These are phyloP conservation scores for Echinometra lucunter DNA, from an alignment of 53 echinoderm and acorn worm species.

Conservation along the genomic window DNA sequence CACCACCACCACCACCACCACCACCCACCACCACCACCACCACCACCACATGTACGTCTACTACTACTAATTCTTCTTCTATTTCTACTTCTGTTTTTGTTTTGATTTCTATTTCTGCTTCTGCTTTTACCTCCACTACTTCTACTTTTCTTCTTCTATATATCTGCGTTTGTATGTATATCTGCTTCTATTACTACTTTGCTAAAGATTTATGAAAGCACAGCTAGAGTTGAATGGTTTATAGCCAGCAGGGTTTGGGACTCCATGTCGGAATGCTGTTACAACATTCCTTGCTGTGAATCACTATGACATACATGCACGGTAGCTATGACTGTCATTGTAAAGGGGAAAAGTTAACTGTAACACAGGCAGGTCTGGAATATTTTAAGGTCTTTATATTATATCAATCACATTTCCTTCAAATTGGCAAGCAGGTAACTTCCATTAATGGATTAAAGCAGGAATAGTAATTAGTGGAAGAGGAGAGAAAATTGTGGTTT, in stretches of 20 bases:
- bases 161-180: background rate
- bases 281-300: background rate
- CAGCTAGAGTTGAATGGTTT: background rate
- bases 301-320: background rate
- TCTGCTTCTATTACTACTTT: too few relatives aligned
- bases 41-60: too few relatives aligned
- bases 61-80: too few relatives aligned
- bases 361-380: background rate
- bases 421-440: background rate
- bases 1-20: too few relatives aligned
- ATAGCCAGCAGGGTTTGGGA: background rate
- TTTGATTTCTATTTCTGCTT: background rate
- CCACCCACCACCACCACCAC: too few relatives aligned
- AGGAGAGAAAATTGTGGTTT: too few relatives aligned
- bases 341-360: background rate
- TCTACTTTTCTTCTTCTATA: too few relatives aligned
- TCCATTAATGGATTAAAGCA: too few relatives aligned
- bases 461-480: too few relatives aligned
- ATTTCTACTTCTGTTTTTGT: too few relatives aligned
- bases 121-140: too few relatives aligned
- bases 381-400: background rate
- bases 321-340: background rate
- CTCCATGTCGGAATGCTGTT: slow-evolving; percentile 23
- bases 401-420: background rate
- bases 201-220: background rate